phyloP scores from a whole-genome alignment of 1,140 invertebrate species.

The Drosophila nigromelanica region DNA sequence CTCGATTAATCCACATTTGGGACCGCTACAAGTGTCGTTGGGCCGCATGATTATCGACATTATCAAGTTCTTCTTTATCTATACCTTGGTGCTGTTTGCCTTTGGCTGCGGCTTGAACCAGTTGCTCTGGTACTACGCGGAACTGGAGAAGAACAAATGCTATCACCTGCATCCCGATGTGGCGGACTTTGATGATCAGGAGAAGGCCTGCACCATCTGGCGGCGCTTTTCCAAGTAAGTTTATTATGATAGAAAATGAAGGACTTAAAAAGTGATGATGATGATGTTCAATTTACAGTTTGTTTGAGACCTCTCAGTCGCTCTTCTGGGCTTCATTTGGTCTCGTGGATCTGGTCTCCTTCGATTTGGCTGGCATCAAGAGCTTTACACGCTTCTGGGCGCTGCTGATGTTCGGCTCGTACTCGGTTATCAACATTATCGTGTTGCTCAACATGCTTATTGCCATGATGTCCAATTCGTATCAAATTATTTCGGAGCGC shows the following conservation, averaged over 20 bases:
- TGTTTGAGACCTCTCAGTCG: conserved; percentile 97
- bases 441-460: conserved; percentile 97
- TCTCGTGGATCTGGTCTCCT: conserved; percentile 93
- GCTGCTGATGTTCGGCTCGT: conserved; percentile 93
- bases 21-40: conserved; percentile 94
- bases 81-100: conserved; percentile 94
- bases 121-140: conserved; percentile 97
- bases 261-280: not conserved
- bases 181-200: conserved; percentile 90
- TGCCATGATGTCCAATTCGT: conserved; percentile 98
- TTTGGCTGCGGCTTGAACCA: conserved; percentile 97
- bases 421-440: conserved; percentile 96
- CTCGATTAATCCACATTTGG: conserved; percentile 96
- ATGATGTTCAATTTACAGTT: conserved; percentile 85
- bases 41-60: conserved; percentile 97
- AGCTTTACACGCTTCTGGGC: conserved; percentile 95
- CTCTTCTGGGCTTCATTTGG: conserved; percentile 98
- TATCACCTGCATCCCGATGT: conserved; percentile 88
- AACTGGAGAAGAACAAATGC: conserved; percentile 93
- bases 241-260: not conserved
- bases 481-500: conserved; percentile 95
- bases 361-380: conserved; percentile 93
- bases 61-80: conserved; percentile 97
- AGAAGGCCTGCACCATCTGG: conserved; percentile 93
- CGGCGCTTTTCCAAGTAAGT: conserved; percentile 92